A percentile compares a stretch with the other conserved stretches of the same genome.
These are phyloP conservation scores for Hyposmocoma kahamanoa DNA, from an alignment of 1,140 invertebrate genomes.

Conservation along the genomic window DNA sequence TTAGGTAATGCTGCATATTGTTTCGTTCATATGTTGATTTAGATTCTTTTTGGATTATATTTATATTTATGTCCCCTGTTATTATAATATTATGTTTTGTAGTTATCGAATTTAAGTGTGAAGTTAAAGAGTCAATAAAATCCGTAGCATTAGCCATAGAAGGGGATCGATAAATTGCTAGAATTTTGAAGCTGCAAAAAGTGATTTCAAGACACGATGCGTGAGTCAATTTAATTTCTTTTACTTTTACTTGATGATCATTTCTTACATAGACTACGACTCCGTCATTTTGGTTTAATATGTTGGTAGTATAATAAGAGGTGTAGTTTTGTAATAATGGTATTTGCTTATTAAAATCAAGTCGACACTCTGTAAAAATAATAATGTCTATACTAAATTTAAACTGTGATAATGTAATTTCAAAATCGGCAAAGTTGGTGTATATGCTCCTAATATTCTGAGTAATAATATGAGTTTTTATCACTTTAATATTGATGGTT, in stretches of 20 bases:
- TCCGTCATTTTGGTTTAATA: conserved; percentile 20
- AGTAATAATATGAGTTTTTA: no score
- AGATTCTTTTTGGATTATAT: not conserved
- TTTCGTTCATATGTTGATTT: not conserved
- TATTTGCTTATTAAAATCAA: conserved; percentile 16
- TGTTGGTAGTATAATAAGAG: conserved; percentile 6
- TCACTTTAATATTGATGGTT: no score
- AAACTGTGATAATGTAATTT: conserved; percentile 5
- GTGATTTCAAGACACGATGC: conserved; percentile 22
- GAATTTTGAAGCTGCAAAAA: not conserved
- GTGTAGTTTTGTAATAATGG: conserved; percentile 13
- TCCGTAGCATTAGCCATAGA: not conserved
- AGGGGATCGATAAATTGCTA: not conserved
- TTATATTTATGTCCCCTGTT: not conserved
- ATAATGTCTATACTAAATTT: conserved; percentile 16
- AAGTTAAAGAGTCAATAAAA: not conserved
- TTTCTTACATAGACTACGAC: conserved; percentile 20
- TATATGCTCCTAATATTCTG: conserved; percentile 28
- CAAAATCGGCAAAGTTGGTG: conserved; percentile 20
- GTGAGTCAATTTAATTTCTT: conserved; percentile 19
- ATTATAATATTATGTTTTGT: not conserved
- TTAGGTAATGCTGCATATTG: not conserved
- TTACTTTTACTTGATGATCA: conserved; percentile 7
- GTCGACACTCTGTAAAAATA: conserved; percentile 22
- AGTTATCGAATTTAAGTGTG: not conserved